A percentile compares a stretch with the other conserved stretches of the same genome.
Conservation (phyloP, 1,140 invertebrate species). For the Phymastichus coffea region DNA sequence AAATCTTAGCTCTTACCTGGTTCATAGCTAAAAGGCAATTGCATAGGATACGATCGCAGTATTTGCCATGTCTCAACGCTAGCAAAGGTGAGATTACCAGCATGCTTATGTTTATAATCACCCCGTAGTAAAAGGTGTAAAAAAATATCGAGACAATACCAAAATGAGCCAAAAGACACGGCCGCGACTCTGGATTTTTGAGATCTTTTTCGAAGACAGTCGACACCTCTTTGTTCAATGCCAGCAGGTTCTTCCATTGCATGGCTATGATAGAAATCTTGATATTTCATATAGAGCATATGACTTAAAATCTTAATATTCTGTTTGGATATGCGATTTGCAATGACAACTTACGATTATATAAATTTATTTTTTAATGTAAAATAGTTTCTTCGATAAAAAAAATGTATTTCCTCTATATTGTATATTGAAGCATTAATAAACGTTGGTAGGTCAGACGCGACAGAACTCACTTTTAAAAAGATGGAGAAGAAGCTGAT, state of each 20-base stretch:
- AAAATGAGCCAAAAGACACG: neutral
- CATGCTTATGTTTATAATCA: neutral
- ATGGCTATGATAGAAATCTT: neutral
- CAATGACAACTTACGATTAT: too few relatives aligned
- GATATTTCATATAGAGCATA: too few relatives aligned
- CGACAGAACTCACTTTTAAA: slow-evolving; percentile 34
- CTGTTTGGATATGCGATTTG: too few relatives aligned
- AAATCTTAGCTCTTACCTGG: too few relatives aligned
- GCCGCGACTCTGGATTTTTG: neutral
- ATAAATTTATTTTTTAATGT: too few relatives aligned
- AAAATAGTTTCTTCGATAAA: too few relatives aligned
- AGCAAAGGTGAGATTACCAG: neutral
- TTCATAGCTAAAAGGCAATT: neutral
- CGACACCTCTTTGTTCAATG: neutral
- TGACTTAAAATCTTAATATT: too few relatives aligned
- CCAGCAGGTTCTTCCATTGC: neutral
- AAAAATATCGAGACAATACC: neutral
- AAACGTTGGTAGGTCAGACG: too few relatives aligned
- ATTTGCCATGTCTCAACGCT: neutral
- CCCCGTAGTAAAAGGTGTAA: neutral
- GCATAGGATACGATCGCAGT: slow-evolving; percentile 1
- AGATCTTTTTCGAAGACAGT: neutral
- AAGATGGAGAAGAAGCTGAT: slow-evolving; percentile 25
- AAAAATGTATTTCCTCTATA: too few relatives aligned
- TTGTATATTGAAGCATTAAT: too few relatives aligned